Conservation (phyloP, 2,888 invertebrate genomes). For the Ganaspis brasiliensis region DNA sequence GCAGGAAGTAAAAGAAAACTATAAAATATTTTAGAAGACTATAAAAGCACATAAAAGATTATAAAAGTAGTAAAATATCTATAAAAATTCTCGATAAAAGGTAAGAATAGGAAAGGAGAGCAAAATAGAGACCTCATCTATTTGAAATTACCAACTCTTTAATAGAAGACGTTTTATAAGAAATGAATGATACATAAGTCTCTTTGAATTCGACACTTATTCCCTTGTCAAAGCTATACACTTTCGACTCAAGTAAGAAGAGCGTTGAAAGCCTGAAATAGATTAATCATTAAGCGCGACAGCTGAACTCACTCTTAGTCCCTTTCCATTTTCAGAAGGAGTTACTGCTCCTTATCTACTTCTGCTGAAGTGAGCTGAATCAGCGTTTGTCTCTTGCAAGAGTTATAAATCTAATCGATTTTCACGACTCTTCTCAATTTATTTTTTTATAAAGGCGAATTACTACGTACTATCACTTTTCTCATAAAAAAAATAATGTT, state of each 20-base stretch:
- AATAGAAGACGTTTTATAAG: neutral
- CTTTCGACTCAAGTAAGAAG: slow-evolving; percentile 13
- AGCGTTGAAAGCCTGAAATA: slow-evolving; percentile 27
- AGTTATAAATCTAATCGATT: slow-evolving; percentile 39
- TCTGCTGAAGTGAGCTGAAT: slow-evolving; percentile 34
- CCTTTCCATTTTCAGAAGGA: slow-evolving; percentile 36
- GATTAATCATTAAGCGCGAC: slow-evolving; percentile 38
- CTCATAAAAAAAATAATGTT: too few relatives aligned
- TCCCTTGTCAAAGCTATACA: neutral
- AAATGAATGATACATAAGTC: neutral
- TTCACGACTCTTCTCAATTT: slow-evolving; percentile 6
- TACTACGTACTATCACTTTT: neutral
- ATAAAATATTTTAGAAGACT: too few relatives aligned
- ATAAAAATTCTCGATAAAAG: too few relatives aligned
- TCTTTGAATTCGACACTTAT: neutral
- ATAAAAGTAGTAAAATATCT: too few relatives aligned
- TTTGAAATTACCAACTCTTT: neutral
- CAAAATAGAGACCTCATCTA: neutral
- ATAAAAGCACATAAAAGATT: too few relatives aligned
- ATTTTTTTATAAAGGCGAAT: neutral
- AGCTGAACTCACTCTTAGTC: slow-evolving; percentile 23
- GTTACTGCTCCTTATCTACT: slow-evolving; percentile 33
- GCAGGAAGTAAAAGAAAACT: too few relatives aligned
- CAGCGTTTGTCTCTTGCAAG: slow-evolving; percentile 26
- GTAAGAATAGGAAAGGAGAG: neutral